Percentiles rank a stretch among this genome's conserved stretches.
phyloP scores from a whole-genome alignment of 2,113 vertebrate genomes.

The Tragelaphus scriptus region DNA sequence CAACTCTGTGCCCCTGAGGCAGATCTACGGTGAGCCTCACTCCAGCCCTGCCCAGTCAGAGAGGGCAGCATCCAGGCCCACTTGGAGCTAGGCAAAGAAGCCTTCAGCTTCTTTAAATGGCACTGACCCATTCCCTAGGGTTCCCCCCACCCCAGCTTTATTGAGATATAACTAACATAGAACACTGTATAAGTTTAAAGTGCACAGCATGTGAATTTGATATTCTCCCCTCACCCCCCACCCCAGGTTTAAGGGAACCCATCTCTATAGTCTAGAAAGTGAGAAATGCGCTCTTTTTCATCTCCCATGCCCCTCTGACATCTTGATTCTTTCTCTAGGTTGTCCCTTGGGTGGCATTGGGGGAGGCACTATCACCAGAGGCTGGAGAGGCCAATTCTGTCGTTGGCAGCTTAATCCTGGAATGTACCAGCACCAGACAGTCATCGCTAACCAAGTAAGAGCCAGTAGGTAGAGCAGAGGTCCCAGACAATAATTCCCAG shows the following conservation, averaged over 20 bases:
- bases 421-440: conserved; percentile 91
- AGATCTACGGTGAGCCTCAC: conserved; percentile 91
- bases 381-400: conserved; percentile 96
- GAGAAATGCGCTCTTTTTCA: neutral
- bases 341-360: conserved; percentile 95
- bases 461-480: neutral
- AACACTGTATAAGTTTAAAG: neutral
- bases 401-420: conserved; percentile 97
- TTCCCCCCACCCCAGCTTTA: neutral
- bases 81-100: neutral
- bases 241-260: neutral
- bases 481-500: neutral
- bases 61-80: neutral
- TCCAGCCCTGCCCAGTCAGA: neutral
- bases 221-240: neutral
- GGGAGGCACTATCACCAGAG: conserved; percentile 94
- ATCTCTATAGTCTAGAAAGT: neutral
- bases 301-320: neutral
- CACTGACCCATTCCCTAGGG: neutral
- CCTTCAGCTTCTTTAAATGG: neutral
- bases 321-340: conserved; percentile 79
- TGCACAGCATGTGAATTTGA: neutral
- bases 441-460: conserved; percentile 90
- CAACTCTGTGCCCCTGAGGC: conserved; percentile 85
- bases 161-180: neutral